Evolutionary conservation across 2,113 vertebrate genomes (phyloP), one percentile per base, ranked within the genome.

Genomic region (Antennarius striatus): DNA sequence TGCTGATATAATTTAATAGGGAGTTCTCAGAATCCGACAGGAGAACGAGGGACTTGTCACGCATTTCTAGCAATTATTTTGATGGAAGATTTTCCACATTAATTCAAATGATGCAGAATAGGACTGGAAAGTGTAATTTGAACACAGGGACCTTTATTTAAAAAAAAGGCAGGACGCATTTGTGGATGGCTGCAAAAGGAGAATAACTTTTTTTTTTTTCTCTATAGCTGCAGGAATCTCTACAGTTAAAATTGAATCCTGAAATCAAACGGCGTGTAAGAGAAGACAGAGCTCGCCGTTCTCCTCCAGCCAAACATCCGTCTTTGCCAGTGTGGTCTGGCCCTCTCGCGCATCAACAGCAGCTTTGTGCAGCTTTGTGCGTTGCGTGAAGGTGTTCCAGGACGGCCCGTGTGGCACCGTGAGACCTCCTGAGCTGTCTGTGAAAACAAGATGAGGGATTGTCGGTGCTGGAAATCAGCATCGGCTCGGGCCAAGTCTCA

Each of bases 51-150:
- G 65, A 72, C 11, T 47, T 56, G 46, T 72, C 22, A 46, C 64
- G 71, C 53, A 53, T 47, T 56, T 39, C 63, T 45, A 51, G 65
- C 52, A 60, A 55, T 56, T 78, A 77, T 56, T 76, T 71, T 76
- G 63, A 84, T 70, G 68, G 53, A 63, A 58, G 39, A 73, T 75
- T 89, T 85, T 86, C 82, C 78, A 82, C 72, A 74, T 82, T 55
- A 59, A 77, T 67, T 56, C 43, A 60, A 72, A 68, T 53, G 60
- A 83, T 68, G 60, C 10, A 36, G 42, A 39, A 39, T 63, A 13
- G 16, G 64, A 66, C n/a, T 51, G 51, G 63, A 56, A 28, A 10
- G 45, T 63, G 69, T 63, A 40, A 64, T 49, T 15, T 48, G 56
- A 70, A 75, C n/a, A 59, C 51, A 77, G 56, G 39, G 45, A 46